A percentile compares a stretch with the other conserved stretches of the same genome.
Evolutionary conservation across 2,888 invertebrate genomes (phyloP).

Genomic region (Epinotia bilunana): DNA sequence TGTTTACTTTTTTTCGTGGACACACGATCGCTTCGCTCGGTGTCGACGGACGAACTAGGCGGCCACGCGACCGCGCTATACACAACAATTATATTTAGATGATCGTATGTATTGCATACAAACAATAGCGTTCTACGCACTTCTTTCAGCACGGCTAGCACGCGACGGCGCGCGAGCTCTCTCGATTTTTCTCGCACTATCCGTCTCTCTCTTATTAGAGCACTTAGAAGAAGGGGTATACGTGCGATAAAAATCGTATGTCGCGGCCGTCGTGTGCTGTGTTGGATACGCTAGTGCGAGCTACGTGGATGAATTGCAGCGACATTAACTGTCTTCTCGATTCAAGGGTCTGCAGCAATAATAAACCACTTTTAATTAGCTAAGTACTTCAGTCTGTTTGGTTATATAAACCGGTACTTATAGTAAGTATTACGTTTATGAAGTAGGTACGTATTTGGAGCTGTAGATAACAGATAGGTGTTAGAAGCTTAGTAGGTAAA

Average conservation of each 20-base stretch:
- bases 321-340: conserved; percentile 9
- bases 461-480: not conserved
- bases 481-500: not conserved
- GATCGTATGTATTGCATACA: conserved; percentile 28
- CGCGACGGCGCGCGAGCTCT: no score
- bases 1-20: conserved; percentile 42
- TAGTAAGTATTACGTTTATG: not conserved
- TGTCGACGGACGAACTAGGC: conserved; percentile 34
- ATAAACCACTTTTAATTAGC: not conserved
- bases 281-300: no score
- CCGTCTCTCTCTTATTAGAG: no score
- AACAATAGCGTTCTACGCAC: conserved; percentile 44
- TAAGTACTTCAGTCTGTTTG: not conserved
- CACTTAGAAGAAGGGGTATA: no score
- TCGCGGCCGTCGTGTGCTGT: no score
- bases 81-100: conserved; percentile 39
- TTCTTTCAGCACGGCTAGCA: no score
- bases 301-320: conserved; percentile 29
- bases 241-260: no score
- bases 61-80: conserved; percentile 5
- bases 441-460: not conserved
- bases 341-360: conserved; percentile 21
- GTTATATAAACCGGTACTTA: not conserved
- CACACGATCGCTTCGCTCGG: conserved; percentile 27
- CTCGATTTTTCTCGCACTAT: no score